phyloP scores from a whole-genome alignment of 2,113 vertebrate species.

The Cyanistes caeruleus region DNA sequence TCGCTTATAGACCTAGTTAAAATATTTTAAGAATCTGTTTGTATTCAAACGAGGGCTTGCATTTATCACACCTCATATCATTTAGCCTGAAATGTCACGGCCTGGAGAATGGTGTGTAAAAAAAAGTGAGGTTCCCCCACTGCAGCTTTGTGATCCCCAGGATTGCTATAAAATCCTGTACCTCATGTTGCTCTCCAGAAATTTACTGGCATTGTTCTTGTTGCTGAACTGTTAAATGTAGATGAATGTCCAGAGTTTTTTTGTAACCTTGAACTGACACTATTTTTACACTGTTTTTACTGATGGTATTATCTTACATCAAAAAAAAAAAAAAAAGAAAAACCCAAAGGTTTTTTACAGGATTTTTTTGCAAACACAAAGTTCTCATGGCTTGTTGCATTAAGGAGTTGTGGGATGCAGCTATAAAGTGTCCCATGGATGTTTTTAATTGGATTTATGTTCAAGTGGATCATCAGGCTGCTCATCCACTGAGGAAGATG shows the following conservation, averaged over 20 bases:
- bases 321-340: neutral
- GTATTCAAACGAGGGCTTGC: constrained; percentile 75
- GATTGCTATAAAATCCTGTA: constrained; percentile 48
- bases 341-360: neutral
- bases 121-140: constrained; percentile 48
- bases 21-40: constrained; percentile 83
- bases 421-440: rapidly evolving
- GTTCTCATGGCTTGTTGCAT: neutral
- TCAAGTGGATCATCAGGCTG: neutral
- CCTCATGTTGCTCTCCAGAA: constrained; percentile 58
- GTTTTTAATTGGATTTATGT: neutral
- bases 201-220: constrained; percentile 66
- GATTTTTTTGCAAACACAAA: neutral
- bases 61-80: constrained; percentile 81
- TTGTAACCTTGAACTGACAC: neutral
- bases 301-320: neutral
- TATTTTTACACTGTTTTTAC: neutral
- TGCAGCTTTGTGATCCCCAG: constrained; percentile 44
- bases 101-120: constrained; percentile 52
- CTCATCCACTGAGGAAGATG: neutral
- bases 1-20: constrained; percentile 74
- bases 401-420: neutral
- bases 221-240: constrained; percentile 20
- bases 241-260: constrained; percentile 45
- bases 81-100: constrained; percentile 50